Conservation (phyloP, 1,140 invertebrate species). For the Rhizoglyphus robini region DNA sequence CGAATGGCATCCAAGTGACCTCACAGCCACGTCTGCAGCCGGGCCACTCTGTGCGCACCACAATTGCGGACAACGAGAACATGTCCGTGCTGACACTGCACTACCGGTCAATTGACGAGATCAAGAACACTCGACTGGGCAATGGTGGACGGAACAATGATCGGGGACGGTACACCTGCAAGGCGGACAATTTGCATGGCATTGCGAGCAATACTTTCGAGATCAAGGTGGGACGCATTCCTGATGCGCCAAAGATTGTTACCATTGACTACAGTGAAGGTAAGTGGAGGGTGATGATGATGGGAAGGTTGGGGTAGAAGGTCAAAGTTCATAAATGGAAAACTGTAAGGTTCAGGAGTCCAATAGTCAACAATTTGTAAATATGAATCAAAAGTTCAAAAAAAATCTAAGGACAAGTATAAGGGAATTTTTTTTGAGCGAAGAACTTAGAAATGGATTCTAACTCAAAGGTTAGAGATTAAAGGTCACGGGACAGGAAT, state of each 20-base stretch:
- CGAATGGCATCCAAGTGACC: neutral
- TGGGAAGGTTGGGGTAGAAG: too few species aligned
- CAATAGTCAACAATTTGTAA: too few species aligned
- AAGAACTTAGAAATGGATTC: too few species aligned
- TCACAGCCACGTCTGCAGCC: neutral
- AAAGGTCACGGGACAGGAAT: too few species aligned
- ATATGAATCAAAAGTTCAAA: too few species aligned
- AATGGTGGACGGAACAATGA: too few species aligned
- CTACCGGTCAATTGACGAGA: constrained; percentile 1
- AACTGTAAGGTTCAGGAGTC: too few species aligned
- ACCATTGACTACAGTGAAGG: neutral
- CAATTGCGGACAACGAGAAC: constrained; percentile 5
- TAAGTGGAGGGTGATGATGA: too few species aligned
- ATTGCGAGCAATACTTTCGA: neutral
- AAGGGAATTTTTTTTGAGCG: too few species aligned
- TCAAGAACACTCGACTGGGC: neutral
- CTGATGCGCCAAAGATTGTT: neutral
- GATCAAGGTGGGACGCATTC: constrained; percentile 8
- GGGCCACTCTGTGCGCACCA: neutral
- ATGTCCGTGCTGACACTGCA: neutral
- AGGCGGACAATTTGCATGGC: neutral
- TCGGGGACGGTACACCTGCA: neutral
- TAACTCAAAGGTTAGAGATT: too few species aligned
- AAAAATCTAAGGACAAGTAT: too few species aligned
- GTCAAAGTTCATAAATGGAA: too few species aligned